Conservation (phyloP, 2,797 vertebrate species). For the Manis crassicaudata region DNA sequence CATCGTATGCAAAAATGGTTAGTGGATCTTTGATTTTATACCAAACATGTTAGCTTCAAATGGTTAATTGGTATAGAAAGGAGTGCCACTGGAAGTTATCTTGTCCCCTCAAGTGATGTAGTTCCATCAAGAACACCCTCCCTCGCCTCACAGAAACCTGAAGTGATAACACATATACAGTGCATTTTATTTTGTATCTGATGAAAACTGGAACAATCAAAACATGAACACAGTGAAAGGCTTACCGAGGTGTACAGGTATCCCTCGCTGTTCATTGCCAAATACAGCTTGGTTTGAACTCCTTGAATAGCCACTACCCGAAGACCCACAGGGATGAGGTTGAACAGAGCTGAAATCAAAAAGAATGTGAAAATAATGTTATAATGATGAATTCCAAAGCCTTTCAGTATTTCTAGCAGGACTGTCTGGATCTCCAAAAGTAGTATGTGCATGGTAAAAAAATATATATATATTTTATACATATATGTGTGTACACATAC, state of each 20-base stretch:
- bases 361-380: conserved; percentile 66
- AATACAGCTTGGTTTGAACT: conserved; percentile 98
- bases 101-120: conserved; percentile 9
- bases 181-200: conserved; percentile 3
- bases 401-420: conserved; percentile 25
- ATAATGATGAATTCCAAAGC: neutral
- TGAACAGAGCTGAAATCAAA: conserved; percentile 94
- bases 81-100: conserved; percentile 37
- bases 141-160: conserved; percentile 14
- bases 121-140: neutral
- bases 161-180: neutral
- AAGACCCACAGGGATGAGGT: conserved; percentile 99
- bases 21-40: neutral
- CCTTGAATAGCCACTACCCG: conserved; percentile 99
- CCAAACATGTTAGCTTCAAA: conserved; percentile 19
- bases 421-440: neutral
- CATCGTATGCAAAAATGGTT: neutral
- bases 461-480: neutral
- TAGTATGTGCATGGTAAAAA: neutral
- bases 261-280: conserved; percentile 99
- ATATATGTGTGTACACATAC: no score
- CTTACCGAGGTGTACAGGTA: conserved; percentile 99
- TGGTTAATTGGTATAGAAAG: conserved; percentile 8
- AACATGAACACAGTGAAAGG: conserved; percentile 61
- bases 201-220: conserved; percentile 33